Evolutionary conservation across 2,797 vertebrate species (phyloP).

Genomic region (Triplophysa bombifrons): DNA sequence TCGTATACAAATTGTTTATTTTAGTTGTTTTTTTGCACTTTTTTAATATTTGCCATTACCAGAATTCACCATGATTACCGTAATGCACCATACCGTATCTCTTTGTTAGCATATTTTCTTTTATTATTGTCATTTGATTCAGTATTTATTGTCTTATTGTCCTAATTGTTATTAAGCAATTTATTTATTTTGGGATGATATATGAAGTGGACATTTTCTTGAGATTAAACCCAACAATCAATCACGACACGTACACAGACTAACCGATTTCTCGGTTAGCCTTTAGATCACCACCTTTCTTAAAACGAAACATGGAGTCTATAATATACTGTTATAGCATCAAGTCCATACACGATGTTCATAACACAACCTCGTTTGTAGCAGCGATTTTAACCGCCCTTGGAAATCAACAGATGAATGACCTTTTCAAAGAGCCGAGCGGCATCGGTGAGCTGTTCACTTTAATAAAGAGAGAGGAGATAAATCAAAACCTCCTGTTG

Average conservation of each 20-base stretch:
- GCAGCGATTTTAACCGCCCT: conserved; percentile 9
- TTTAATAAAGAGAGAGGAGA: neutral
- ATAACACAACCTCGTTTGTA: conserved; percentile 32
- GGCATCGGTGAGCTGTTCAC: neutral
- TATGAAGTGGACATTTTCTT: neutral
- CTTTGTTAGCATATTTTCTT: too few species aligned
- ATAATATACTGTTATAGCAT: neutral
- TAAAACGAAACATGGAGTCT: neutral
- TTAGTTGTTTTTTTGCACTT: too few species aligned
- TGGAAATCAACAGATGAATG: conserved; percentile 28
- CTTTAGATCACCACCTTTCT: conserved; percentile 13
- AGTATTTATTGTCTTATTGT: too few species aligned
- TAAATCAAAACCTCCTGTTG: neutral
- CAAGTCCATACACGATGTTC: neutral
- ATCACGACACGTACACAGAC: neutral
- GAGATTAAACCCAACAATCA: neutral
- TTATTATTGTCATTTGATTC: too few species aligned
- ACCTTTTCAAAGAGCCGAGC: conserved; percentile 18
- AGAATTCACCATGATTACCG: too few species aligned
- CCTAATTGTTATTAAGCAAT: neutral
- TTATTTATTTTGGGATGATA: neutral
- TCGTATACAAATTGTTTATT: too few species aligned
- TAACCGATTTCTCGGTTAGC: conserved; percentile 1
- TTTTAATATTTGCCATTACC: too few species aligned
- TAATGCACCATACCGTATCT: too few species aligned